Conservation (phyloP, 2,888 invertebrate genomes). For the Darwinula stevensoni region DNA sequence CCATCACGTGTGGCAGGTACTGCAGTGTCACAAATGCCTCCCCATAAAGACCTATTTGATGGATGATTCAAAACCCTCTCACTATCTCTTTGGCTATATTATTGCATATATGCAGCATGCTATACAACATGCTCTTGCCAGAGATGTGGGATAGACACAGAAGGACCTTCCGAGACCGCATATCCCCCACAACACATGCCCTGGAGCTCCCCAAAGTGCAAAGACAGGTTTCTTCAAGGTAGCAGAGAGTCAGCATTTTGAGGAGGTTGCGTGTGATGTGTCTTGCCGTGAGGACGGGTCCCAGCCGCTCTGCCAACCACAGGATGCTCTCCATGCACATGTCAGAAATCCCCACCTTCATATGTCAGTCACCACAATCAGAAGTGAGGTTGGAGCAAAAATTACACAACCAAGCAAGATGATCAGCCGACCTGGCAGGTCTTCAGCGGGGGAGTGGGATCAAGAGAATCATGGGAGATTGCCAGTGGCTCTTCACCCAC, state of each 20-base stretch:
- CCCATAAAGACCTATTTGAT: conserved; percentile 49
- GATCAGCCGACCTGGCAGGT: no score
- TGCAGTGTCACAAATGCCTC: conserved; percentile 62
- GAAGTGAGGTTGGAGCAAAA: not conserved
- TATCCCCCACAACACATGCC: conserved; percentile 27
- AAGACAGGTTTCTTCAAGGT: conserved; percentile 50
- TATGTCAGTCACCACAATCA: conserved; percentile 8
- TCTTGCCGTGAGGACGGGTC: conserved; percentile 72
- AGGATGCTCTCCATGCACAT: conserved; percentile 61
- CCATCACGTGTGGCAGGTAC: conserved; percentile 65
- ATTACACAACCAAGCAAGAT: no score
- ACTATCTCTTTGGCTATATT: no score
- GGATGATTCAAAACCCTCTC: no score
- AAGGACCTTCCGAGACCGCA: conserved; percentile 53
- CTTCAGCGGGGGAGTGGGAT: no score
- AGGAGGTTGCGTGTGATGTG: conserved; percentile 68
- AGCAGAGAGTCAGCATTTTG: conserved; percentile 77
- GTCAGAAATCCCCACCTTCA: conserved; percentile 28
- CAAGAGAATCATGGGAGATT: no score
- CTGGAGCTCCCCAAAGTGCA: not conserved
- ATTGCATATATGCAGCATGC: no score
- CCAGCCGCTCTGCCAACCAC: conserved; percentile 74
- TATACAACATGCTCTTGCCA: conserved; percentile 25
- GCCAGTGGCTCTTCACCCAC: no score
- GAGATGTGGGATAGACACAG: conserved; percentile 67